Evolutionary conservation across 2,888 invertebrate species (phyloP), one percentile per base, ranked within the genome.

Genomic region (Sarcophaga caerulescens): DNA sequence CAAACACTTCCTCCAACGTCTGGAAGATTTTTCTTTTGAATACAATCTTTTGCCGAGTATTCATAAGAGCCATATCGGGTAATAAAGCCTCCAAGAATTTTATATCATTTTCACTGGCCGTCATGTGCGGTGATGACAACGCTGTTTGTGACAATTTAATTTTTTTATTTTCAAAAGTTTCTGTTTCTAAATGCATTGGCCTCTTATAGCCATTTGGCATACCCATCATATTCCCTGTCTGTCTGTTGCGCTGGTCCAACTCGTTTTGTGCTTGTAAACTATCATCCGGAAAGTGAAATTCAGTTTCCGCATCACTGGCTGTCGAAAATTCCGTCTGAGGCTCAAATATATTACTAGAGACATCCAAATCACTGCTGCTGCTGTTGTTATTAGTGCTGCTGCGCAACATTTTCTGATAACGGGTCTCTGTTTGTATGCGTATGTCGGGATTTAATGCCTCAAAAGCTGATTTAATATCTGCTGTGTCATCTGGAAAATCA

Each of bases 21-120:
- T 88, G 88, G 73, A 89, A 90, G 10, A 89, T 88, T 84, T 90
- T 89, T 0, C 88, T 76, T 74, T 89, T 90, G 76, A 90, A 90
- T 2, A 89, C 68, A 1, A 90, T 88, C 47, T 89, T 90, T 76
- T 90, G 90, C 6, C 89, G 85, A 0, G 89, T 78, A 84, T 89
- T 90, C 90, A 90, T 89, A 1, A 79, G 47, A 14, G 88, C 87
- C 88, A 90, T 89, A 35, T 90, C 89, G 14, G 89, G 89, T 62
- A 89, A 71, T 35, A 90, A 23, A 1, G 88, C 88, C 62, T 87
- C 85, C 60, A 90, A 74, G 23, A 90, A 90, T 5, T 88, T 82
- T 25, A 82, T 75, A 85, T 90, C 89, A 1, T 87, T 87, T 74
- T 89, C 88, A 47, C 21, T 66, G 17, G 57, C 4, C 10, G 66